phyloP scores from a whole-genome alignment of 2,888 invertebrate species.

The Chrysomela aeneicollis region DNA sequence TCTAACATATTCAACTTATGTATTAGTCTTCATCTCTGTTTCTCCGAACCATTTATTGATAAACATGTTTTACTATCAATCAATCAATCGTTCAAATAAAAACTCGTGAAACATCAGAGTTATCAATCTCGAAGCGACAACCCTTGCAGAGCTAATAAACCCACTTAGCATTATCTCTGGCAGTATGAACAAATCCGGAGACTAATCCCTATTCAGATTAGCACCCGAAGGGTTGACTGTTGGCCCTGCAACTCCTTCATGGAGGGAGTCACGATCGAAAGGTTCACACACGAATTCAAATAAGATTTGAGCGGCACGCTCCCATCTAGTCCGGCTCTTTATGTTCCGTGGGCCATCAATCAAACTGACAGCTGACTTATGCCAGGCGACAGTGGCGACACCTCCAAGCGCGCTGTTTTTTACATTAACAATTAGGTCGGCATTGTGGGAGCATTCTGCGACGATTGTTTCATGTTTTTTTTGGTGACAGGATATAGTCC shows the following conservation, averaged over 20 bases:
- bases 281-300: slow-evolving; percentile 33
- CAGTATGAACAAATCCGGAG: slow-evolving; percentile 26
- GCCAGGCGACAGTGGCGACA: slow-evolving; percentile 39
- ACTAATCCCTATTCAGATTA: slow-evolving; percentile 35
- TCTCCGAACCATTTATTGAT: too few relatives aligned
- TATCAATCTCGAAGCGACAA: background rate
- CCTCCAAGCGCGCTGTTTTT: slow-evolving; percentile 39
- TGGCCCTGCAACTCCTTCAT: background rate
- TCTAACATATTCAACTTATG: too few relatives aligned
- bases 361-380: slow-evolving; percentile 45
- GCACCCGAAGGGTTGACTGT: slow-evolving; percentile 28
- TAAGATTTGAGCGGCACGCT: slow-evolving; percentile 26
- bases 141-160: slow-evolving; percentile 25
- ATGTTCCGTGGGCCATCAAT: slow-evolving; percentile 38
- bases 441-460: slow-evolving; percentile 20
- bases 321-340: slow-evolving; percentile 14
- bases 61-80: too few relatives aligned
- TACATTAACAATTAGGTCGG: slow-evolving; percentile 31
- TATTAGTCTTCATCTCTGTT: too few relatives aligned
- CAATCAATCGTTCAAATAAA: too few relatives aligned
- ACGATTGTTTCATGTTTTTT: slow-evolving; percentile 1
- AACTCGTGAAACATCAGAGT: too few relatives aligned
- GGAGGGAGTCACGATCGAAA: background rate
- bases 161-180: slow-evolving; percentile 34
- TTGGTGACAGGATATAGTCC: background rate